These are phyloP conservation scores for Kryptolebias ocellatus DNA, from an alignment of 2,797 vertebrate genomes.

Conservation along the genomic window DNA sequence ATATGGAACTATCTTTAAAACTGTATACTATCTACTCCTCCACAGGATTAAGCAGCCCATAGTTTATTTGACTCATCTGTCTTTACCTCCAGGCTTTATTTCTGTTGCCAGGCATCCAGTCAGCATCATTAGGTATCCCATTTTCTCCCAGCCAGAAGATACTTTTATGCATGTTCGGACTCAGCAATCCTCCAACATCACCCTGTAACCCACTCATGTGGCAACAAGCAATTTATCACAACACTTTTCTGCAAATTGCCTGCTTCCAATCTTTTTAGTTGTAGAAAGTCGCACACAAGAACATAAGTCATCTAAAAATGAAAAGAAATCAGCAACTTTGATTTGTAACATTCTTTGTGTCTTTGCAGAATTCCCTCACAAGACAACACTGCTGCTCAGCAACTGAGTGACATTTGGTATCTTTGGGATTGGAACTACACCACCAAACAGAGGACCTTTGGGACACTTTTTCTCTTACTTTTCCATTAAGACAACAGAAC, in stretches of 20 bases:
- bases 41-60: neutral
- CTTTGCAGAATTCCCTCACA: neutral
- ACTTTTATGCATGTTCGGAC: neutral
- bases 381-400: too few species aligned
- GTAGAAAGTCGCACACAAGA: too few species aligned
- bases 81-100: neutral
- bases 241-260: too few species aligned
- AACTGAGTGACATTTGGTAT: neutral
- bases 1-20: neutral
- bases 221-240: neutral
- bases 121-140: neutral
- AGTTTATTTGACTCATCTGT: neutral
- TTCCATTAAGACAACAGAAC: neutral
- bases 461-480: neutral
- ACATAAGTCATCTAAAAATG: too few species aligned
- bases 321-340: too few species aligned
- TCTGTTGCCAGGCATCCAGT: constrained; percentile 3
- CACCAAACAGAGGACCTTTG: neutral
- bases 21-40: neutral
- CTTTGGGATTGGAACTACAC: neutral
- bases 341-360: too few species aligned
- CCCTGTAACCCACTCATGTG: neutral
- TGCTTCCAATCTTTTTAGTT: too few species aligned
- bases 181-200: too few species aligned
- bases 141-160: neutral